Conservation (phyloP, 1,140 invertebrate genomes). For the Drosophila tristis region DNA sequence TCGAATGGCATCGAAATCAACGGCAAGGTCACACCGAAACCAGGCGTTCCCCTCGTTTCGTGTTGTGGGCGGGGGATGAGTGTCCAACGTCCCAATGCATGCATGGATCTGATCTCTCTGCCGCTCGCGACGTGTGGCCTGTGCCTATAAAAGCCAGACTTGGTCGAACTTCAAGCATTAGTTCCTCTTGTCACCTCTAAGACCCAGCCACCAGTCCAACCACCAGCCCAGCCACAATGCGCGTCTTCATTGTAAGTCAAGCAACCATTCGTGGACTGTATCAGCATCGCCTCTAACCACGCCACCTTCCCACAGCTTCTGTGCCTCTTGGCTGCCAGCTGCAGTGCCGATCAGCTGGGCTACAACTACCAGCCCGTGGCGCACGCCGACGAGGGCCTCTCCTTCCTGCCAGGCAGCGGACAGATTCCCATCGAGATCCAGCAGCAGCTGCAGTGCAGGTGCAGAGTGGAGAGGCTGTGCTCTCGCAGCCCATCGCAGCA, state of each 20-base stretch:
- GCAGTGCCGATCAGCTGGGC: constrained; percentile 66
- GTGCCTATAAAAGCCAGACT: constrained; percentile 60
- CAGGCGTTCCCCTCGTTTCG: constrained; percentile 11
- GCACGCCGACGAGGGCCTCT: constrained; percentile 66
- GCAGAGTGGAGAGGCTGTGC: constrained; percentile 64
- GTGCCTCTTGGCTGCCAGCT: constrained; percentile 68
- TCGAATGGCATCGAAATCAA: constrained; percentile 62
- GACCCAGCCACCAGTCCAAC: constrained; percentile 38
- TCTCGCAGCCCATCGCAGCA: constrained; percentile 62
- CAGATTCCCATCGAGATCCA: constrained; percentile 34
- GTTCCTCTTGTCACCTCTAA: constrained; percentile 52
- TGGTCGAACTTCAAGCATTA: constrained; percentile 48
- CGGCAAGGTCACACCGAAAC: constrained; percentile 56
- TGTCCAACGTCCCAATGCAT: background rate
- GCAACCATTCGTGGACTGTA: too few relatives aligned
- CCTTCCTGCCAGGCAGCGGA: constrained; percentile 55
- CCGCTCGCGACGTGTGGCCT: background rate
- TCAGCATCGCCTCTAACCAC: constrained; percentile 6
- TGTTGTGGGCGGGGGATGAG: constrained; percentile 35
- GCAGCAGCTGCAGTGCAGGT: constrained; percentile 11
- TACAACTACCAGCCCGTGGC: constrained; percentile 74
- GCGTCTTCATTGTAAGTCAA: constrained; percentile 70
- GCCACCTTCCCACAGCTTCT: constrained; percentile 36
- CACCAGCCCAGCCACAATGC: constrained; percentile 48
- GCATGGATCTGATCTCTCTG: too few relatives aligned